Conservation (phyloP, 2,888 invertebrate genomes). For the Spisula subtruncata region DNA sequence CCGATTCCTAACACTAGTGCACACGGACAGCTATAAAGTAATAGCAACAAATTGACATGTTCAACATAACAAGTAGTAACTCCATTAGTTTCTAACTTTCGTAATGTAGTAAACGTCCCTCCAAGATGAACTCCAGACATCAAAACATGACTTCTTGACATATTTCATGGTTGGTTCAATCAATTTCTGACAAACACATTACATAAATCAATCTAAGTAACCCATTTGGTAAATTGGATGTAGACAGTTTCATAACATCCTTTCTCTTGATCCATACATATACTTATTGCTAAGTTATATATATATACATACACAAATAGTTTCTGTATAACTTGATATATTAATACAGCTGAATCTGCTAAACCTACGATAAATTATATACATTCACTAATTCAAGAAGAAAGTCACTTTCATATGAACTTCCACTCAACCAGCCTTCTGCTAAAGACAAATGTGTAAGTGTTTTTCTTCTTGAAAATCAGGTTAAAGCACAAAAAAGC, state of each 20-base stretch:
- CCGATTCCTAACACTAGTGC: too few species aligned
- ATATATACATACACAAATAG: background rate
- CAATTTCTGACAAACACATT: background rate
- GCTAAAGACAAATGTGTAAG: too few species aligned
- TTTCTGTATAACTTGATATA: background rate
- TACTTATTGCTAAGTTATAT: background rate
- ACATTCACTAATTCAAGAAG: too few species aligned
- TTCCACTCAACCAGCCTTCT: too few species aligned
- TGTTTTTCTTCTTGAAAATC: too few species aligned
- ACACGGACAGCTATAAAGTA: too few species aligned
- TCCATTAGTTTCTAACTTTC: background rate
- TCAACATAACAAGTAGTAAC: background rate
- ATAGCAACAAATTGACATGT: background rate
- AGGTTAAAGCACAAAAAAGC: too few species aligned
- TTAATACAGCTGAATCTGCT: too few species aligned
- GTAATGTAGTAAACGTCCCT: background rate
- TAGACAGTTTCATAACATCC: background rate
- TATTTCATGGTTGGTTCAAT: conserved; percentile 1
- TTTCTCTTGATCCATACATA: conserved; percentile 1
- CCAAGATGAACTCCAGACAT: background rate
- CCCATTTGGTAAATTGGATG: conserved; percentile 9
- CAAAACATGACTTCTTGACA: conserved; percentile 5
- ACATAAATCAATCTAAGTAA: conserved; percentile 5
- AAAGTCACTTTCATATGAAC: too few species aligned
- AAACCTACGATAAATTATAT: too few species aligned